Evolutionary conservation across 2,113 vertebrate species (phyloP).

Genomic region (Mormyrus iriodes): DNA sequence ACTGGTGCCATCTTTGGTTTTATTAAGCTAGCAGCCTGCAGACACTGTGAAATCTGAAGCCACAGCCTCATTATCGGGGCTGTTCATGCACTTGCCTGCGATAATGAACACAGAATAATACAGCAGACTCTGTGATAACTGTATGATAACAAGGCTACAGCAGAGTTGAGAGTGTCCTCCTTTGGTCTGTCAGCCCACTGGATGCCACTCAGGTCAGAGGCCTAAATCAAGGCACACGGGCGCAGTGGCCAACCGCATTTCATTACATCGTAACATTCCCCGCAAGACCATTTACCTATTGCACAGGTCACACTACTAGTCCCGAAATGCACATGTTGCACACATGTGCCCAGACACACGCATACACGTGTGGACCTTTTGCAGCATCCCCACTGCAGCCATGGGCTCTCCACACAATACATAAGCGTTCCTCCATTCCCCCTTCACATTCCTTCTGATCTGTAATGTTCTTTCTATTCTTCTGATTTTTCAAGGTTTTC

Average conservation of each 20-base stretch:
- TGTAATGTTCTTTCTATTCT: neutral
- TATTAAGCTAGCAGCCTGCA: neutral
- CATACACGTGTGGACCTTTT: neutral
- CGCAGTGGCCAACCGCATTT: neutral
- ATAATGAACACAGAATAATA: neutral
- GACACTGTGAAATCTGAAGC: neutral
- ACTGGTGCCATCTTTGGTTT: neutral
- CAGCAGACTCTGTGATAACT: neutral
- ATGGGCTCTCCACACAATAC: neutral
- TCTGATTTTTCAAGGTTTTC: neutral
- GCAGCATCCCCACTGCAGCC: neutral
- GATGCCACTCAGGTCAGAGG: neutral
- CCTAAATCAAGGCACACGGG: neutral
- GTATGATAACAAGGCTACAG: neutral
- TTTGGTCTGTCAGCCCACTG: neutral
- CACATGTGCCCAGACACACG: neutral
- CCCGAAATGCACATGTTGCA: neutral
- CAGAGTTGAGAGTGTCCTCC: neutral
- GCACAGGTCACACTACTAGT: neutral
- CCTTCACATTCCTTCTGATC: neutral
- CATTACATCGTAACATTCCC: neutral
- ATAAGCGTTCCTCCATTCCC: neutral
- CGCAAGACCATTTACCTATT: neutral
- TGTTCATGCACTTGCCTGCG: neutral
- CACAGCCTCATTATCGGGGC: neutral